Base-by-base conservation (phyloP, 64 coral and sea anemone genomes). In the Porites lutea region DNA sequence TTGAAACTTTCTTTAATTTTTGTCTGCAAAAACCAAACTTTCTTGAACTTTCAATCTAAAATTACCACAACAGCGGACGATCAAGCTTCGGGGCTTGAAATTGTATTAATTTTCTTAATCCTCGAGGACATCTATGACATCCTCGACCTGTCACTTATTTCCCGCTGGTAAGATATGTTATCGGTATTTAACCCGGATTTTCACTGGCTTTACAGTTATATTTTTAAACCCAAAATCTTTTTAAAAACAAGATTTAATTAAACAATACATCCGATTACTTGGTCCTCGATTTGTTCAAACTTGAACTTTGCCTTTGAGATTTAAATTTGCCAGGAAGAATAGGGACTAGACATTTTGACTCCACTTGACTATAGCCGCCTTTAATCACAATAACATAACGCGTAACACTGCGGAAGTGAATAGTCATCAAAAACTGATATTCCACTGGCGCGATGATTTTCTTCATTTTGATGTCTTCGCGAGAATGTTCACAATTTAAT, bases 241-340 rank as follows among this genome's bases (percentile, higher is more conserved):
- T 37, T 55, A 11, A 55, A 55, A 55, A 5, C 5, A 55, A 55
- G 53, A 5, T 55, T 7, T 7, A 55, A 55, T 75, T 49, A 4
- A 48, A 19, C 37, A 83, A 83, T 21, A 10, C 18, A 51, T n/a
- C 79, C 14, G 10, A 37, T 79, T 43, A 14, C 18, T 67, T 18
- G 10, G n/a, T 47, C 16, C 14, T 47, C 81, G 47, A 22, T 49
- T 67, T 68, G 45, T 13, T 84, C 81, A 68, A 68, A 64, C 11
- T 14, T 65, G 46, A 67, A 68, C 16, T 68, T 23, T 84, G 14
- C 44, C 13, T 84, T 84, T 84, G 45, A 68, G 48, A 84, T 84
- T 84, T 22, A 68, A 84, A 84, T 84, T 84, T 50, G 47, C 61
- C 61, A 84, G 81, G 81, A 84, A 84, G 81, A 84, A 84, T 84